Base-by-base conservation (phyloP, 2,113 vertebrate genomes). In the Grus americana region DNA sequence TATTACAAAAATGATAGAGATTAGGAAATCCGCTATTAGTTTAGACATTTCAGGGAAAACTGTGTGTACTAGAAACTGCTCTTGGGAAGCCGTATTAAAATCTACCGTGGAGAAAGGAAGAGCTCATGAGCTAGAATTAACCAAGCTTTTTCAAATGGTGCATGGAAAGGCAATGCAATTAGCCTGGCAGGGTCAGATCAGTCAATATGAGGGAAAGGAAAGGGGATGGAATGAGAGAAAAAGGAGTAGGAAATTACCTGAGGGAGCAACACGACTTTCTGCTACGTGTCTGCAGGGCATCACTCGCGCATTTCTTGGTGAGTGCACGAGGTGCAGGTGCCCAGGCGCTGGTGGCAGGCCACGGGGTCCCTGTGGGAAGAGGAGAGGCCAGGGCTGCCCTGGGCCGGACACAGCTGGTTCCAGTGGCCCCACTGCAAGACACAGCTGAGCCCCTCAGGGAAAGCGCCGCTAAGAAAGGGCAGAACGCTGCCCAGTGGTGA, bases 291-390 rank as follows among this genome's bases (percentile, higher is more conserved):
- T 32, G 22, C 61, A 5, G 24, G 50, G 9, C 1, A 17, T 26
- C 2, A 1, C 14, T 47, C 0, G 0, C 58, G 9, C 5, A 1
- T 10, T 32, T 26, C 19, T 7, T 0, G 9, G 11, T 0, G 10
- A 6, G 30, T 0, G 11, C 6, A 17, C 0, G 2, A 29, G 18
- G 7, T 1, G 3, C 54, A 6, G n/a, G 29, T 8, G 9, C 4
- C 32, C 36, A 1, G 12, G 1, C 2, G 13, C 49, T 7, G 57
- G 2, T 1, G 0, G 17, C 21, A 34, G n/a, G 14, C 34, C 12
- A 21, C 27, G 9, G 11, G 8, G 2, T 9, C n/a, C 6, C 38
- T 12, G 2, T 9, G 36, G 30, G 32, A n/a, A 2, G 23, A 40
- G 34, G 29, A 9, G 20, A n/a, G 36, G 14, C 19, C 1, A 2